Percentiles rank a stretch among this genome's conserved stretches.
These are phyloP conservation scores for Scolopax bukidnonensis DNA, from an alignment of 2,797 vertebrate species.

Conservation along the genomic window DNA sequence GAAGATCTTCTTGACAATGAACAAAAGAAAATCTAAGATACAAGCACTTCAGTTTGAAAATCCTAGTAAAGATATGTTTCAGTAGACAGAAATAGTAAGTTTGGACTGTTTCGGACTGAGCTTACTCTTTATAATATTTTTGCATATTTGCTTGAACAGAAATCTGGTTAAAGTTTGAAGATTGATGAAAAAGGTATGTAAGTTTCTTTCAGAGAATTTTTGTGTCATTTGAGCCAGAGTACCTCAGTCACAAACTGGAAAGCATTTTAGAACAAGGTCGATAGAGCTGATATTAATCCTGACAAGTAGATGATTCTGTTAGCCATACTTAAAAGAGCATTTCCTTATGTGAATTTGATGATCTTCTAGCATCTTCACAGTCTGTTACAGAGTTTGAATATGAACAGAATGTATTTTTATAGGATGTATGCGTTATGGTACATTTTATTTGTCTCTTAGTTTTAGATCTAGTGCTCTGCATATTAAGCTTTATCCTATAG, in stretches of 20 bases:
- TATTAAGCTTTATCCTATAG: not conserved
- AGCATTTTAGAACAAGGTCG: not conserved
- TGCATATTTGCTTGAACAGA: not conserved
- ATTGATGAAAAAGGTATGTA: not conserved
- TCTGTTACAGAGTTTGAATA: not conserved
- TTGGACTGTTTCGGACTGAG: not conserved
- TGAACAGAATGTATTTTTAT: not conserved
- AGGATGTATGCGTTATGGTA: rapidly evolving
- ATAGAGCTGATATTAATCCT: not conserved
- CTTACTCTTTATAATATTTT: not conserved
- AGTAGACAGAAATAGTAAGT: not conserved
- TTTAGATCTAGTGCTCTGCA: not conserved
- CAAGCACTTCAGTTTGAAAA: not conserved
- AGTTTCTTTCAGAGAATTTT: not conserved
- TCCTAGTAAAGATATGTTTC: not conserved
- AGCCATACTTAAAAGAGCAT: not conserved
- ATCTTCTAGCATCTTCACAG: not conserved
- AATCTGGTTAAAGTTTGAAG: not conserved
- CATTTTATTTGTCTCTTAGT: not conserved
- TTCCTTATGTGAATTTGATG: not conserved
- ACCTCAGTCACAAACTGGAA: not conserved
- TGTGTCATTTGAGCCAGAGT: not conserved
- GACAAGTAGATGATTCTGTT: not conserved
- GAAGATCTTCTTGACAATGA: not conserved
- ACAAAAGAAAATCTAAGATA: not conserved